Percentiles rank a stretch among this genome's conserved stretches.
phyloP scores from a whole-genome alignment of 2,888 invertebrate species.

The Caenorhabditis sp. region DNA sequence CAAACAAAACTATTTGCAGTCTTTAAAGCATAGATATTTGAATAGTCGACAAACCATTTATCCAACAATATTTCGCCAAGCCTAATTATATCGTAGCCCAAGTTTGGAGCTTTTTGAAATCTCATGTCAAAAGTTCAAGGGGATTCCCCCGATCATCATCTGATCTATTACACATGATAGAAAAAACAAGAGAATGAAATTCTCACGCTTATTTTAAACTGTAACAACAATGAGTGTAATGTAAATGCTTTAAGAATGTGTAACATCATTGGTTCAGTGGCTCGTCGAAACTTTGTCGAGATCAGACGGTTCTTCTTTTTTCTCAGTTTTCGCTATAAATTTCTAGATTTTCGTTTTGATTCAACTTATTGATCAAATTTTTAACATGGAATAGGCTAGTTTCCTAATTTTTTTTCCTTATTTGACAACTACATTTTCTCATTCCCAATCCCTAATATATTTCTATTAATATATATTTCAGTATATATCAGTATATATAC shows the following conservation, averaged over 20 bases:
- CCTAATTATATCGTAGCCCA: too few species aligned
- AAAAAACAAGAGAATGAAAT: not conserved
- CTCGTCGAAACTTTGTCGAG: slow-evolving; percentile 33
- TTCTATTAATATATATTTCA: too few species aligned
- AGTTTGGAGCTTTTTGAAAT: not conserved
- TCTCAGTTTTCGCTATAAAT: too few species aligned
- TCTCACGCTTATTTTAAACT: slow-evolving; percentile 24
- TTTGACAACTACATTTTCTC: too few species aligned
- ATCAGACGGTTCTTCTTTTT: slow-evolving; percentile 8
- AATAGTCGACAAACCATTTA: too few species aligned
- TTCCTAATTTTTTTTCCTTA: too few species aligned
- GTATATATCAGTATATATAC: too few species aligned
- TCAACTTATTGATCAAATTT: not conserved
- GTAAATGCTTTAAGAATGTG: slow-evolving; percentile 5
- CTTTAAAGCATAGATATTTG: too few species aligned
- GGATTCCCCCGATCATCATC: not conserved
- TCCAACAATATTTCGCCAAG: too few species aligned
- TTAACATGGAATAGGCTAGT: too few species aligned
- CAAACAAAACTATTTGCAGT: too few species aligned
- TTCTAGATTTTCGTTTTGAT: not conserved
- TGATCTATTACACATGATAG: not conserved
- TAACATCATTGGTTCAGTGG: slow-evolving; percentile 35
- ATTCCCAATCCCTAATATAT: too few species aligned
- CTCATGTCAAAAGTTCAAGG: not conserved
- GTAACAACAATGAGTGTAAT: slow-evolving; percentile 55